Conservation (phyloP, 2,888 invertebrate species). For the Andrena bicolor region DNA sequence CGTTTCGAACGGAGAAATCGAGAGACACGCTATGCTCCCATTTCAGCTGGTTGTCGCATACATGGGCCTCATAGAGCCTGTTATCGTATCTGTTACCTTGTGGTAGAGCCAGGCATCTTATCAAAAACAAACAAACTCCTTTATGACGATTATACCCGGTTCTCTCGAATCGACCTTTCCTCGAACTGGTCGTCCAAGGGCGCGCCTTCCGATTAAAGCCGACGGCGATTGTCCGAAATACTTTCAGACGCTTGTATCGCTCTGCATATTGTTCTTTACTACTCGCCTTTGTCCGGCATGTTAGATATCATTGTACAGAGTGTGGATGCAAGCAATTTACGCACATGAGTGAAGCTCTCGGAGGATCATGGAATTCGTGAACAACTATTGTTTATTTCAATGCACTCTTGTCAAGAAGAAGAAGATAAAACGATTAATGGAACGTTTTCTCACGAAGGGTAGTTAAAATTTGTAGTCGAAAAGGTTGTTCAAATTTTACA, state of each 20-base stretch:
- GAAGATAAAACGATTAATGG: too few relatives aligned
- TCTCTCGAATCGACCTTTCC: slow-evolving; percentile 64
- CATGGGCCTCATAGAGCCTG: slow-evolving; percentile 47
- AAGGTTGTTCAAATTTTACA: too few relatives aligned
- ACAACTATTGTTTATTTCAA: too few relatives aligned
- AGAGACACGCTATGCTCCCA: slow-evolving; percentile 61
- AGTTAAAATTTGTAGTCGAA: too few relatives aligned
- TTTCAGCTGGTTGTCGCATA: slow-evolving; percentile 53
- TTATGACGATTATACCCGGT: slow-evolving; percentile 57
- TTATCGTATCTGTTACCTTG: slow-evolving; percentile 62
- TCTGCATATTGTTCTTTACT: neutral
- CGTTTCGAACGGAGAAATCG: slow-evolving; percentile 61
- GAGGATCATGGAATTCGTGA: too few relatives aligned
- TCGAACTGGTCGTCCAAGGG: slow-evolving; percentile 54
- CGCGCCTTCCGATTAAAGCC: slow-evolving; percentile 49
- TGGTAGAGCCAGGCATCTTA: slow-evolving; percentile 51
- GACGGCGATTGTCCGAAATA: slow-evolving; percentile 37
- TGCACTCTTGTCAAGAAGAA: too few relatives aligned
- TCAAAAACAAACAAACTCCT: slow-evolving; percentile 60
- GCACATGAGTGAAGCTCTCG: too few relatives aligned
- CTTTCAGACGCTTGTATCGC: neutral
- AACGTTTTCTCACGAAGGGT: too few relatives aligned
- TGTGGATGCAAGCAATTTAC: neutral
- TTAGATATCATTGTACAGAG: neutral
- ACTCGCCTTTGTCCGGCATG: neutral